Conservation (phyloP, 2,113 vertebrate species). For the Cheilinus undulatus region DNA sequence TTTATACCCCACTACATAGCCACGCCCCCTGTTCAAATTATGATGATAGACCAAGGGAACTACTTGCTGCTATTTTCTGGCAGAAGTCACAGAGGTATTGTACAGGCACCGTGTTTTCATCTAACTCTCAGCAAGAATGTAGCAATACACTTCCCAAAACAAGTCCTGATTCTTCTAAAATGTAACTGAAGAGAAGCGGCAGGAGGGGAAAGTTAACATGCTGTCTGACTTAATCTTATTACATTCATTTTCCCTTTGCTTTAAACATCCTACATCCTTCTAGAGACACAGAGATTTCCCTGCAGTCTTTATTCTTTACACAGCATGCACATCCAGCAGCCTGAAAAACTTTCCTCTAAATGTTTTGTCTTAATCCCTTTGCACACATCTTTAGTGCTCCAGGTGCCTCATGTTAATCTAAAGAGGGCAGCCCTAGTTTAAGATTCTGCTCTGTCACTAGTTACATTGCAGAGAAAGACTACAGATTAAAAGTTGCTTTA, state of each 20-base stretch:
- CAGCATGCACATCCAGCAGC: neutral
- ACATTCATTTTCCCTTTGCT: neutral
- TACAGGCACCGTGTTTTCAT: neutral
- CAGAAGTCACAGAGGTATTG: too few species aligned
- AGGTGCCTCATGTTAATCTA: neutral
- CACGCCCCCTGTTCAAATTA: too few species aligned
- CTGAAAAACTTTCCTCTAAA: neutral
- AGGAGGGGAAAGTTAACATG: neutral
- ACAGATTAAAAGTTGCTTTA: neutral
- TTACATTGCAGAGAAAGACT: conserved; percentile 2
- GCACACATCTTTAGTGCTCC: neutral
- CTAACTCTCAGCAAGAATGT: neutral
- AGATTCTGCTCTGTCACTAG: neutral
- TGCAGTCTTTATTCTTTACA: neutral
- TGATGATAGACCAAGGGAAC: too few species aligned
- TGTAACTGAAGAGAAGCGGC: neutral
- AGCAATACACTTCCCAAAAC: neutral
- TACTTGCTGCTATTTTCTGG: too few species aligned
- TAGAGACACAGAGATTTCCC: neutral
- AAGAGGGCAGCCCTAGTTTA: neutral
- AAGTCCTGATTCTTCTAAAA: neutral
- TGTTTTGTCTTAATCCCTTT: neutral
- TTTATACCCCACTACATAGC: too few species aligned
- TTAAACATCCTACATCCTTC: neutral
- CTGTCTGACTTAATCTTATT: neutral